Evolutionary conservation across 35 echinoderm and acorn worm genomes (phyloP).

Genomic region (Hemicentrotus pulcherrimus): DNA sequence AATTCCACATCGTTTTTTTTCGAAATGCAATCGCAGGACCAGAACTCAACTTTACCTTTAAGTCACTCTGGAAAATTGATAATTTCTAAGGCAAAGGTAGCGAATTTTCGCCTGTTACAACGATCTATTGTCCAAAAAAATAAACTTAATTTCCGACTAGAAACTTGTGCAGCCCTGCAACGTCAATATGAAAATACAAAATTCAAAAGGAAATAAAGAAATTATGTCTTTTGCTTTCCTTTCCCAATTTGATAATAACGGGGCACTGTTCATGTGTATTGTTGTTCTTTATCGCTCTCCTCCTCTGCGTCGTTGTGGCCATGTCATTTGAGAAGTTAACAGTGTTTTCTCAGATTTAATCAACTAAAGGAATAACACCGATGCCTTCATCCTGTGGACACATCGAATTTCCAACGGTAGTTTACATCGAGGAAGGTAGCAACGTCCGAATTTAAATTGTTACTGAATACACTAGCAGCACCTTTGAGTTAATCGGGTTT

Average conservation of each 20-base stretch:
- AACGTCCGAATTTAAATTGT: neutral
- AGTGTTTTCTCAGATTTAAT: conserved; percentile 6
- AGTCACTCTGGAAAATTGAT: no score
- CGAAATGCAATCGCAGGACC: no score
- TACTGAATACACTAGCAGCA: neutral
- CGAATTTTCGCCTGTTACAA: no score
- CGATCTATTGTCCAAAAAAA: no score
- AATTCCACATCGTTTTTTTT: no score
- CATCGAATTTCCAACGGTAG: neutral
- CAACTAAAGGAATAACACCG: neutral
- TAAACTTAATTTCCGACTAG: no score
- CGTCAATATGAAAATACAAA: no score
- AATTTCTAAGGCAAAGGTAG: no score
- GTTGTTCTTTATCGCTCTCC: neutral
- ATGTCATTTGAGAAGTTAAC: conserved; percentile 5
- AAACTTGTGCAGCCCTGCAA: no score
- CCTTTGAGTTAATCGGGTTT: neutral
- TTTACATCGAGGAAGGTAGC: neutral
- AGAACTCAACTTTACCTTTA: no score
- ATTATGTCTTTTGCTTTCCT: neutral
- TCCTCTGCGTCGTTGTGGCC: neutral
- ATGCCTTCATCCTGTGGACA: neutral
- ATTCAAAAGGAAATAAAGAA: no score
- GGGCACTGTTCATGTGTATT: neutral
- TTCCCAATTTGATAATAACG: neutral